Evolutionary conservation across 2,113 vertebrate genomes (phyloP).

Genomic region (Coturnix japonica): DNA sequence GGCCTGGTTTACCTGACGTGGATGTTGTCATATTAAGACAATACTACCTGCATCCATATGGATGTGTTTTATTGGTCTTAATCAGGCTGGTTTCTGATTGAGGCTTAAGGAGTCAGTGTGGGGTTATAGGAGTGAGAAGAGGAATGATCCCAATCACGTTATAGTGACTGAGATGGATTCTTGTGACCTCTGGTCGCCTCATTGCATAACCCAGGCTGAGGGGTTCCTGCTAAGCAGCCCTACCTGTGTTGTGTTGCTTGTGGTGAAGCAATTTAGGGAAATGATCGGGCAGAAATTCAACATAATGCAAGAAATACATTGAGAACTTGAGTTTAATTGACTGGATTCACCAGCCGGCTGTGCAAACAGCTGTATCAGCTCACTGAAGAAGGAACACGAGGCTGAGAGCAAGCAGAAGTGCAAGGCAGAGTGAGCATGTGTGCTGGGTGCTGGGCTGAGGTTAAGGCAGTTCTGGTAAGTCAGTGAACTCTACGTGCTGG

Average conservation of each 20-base stretch:
- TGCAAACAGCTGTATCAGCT: background rate
- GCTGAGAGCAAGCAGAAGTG: background rate
- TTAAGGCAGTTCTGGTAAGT: background rate
- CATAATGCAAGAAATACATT: background rate
- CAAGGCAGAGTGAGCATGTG: background rate
- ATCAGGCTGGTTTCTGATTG: background rate
- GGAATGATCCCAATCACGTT: background rate
- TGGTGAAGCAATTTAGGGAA: background rate
- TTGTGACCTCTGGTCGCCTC: background rate
- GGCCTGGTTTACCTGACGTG: slow-evolving; percentile 21
- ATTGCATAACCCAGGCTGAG: slow-evolving; percentile 6
- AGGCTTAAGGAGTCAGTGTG: background rate
- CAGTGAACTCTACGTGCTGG: rapidly evolving
- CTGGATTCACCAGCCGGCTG: background rate
- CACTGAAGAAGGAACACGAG: background rate
- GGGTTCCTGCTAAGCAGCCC: background rate
- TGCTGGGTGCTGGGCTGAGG: background rate
- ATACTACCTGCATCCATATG: background rate
- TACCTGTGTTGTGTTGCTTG: background rate
- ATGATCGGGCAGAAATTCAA: background rate
- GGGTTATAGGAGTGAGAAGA: background rate
- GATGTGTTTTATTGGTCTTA: background rate
- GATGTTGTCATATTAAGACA: background rate
- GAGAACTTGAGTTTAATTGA: background rate
- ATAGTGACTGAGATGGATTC: background rate